Evolutionary conservation across 37 sponge, comb jelly and placozoan genomes (phyloP), one percentile per base, ranked within the genome.

Genomic region (Halichondria panicea): DNA sequence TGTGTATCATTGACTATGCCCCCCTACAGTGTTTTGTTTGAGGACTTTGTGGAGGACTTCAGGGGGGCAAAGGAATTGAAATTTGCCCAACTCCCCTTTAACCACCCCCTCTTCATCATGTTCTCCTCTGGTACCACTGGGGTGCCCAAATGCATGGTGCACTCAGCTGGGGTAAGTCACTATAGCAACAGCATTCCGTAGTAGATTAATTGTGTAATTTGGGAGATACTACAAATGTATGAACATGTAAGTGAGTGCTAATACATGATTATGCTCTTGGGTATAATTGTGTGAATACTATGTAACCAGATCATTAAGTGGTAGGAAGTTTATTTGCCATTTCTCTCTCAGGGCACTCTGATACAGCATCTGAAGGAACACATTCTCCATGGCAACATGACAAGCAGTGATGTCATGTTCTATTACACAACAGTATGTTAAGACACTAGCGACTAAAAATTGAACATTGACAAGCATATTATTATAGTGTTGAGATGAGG

Each of bases 51-150:
- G 25, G 48, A 36, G n/a, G 81, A 74, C 7, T 69, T 68, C 55
- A 55, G 56, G 4, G 70, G 74, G 1, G 74, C 78, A 6, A 68
- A 71, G 22, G 7, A 40, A 1, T 34, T 97, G 56, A 36, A 55
- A 22, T 98, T 93, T 74, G 89, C 87, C 45, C 99, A 95, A 78
- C 77, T 98, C 0, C 99, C 99, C 43, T 98, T 98, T 83, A 95
- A 95, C 72, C 96, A 98, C 69, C 99, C 99, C 44, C 83, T 98
- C 38, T 98, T 93, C 78, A 84, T 98, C 48, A 98, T 98, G 99
- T 98, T 84, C 86, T 87, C 91, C 37, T 92, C 93, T 19, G 99
- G 99, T 28, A 98, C 99, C 27, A 98, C 99, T 70, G 99, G 99
- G 25, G 64, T 82, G 35, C 99, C 99, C 18, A 98, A 98, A 71